phyloP scores from a whole-genome alignment of 1,140 invertebrate species.

The Rhopalosiphum padi region DNA sequence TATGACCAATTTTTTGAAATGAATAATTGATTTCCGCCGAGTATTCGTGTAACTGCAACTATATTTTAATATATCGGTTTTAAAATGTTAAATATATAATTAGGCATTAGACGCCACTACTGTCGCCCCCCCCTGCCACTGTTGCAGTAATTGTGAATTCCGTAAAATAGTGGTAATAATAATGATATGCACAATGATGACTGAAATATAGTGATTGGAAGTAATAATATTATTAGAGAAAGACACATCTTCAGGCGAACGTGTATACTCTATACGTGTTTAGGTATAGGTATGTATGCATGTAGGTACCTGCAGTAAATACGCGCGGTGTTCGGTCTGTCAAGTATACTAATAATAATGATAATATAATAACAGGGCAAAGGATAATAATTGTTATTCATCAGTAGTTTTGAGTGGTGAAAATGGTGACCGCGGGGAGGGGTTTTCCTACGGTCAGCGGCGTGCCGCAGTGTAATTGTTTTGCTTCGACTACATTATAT shows the following conservation, averaged over 20 bases:
- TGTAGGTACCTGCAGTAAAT: not conserved
- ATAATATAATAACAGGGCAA: constrained; percentile 9
- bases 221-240: not conserved
- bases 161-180: not conserved
- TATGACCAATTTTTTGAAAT: not conserved
- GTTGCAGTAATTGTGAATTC: not conserved
- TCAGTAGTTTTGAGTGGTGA: constrained; percentile 4
- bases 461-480: not conserved
- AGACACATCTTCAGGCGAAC: not conserved
- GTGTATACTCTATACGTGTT: not conserved
- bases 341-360: constrained; percentile 12
- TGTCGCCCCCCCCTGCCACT: not conserved
- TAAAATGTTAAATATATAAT: not conserved
- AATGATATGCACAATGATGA: not conserved
- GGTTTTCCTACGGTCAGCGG: not conserved
- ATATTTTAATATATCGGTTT: not conserved
- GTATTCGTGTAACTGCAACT: not conserved
- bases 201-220: not conserved
- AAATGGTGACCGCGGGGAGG: not conserved
- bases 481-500: not conserved
- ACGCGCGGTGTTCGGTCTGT: not conserved
- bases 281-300: not conserved
- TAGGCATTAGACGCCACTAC: not conserved
- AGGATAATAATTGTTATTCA: not conserved
- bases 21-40: not conserved